Evolutionary conservation across 1,140 invertebrate genomes (phyloP).

Genomic region (Gonioctena quinquepunctata): DNA sequence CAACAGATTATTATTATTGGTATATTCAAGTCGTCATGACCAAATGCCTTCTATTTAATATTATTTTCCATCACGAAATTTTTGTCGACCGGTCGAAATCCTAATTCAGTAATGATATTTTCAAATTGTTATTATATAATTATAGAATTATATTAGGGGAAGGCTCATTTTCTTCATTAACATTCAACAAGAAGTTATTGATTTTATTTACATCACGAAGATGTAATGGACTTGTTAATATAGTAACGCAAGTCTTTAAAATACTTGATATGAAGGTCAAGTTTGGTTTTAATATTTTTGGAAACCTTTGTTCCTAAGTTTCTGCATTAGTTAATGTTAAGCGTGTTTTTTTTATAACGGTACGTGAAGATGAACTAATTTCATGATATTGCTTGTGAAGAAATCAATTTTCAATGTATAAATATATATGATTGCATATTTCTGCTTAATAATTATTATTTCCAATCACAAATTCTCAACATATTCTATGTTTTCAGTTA

Average conservation of each 20-base stretch:
- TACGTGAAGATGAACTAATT: conserved; percentile 8
- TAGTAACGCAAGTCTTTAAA: conserved; percentile 15
- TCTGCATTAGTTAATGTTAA: conserved; percentile 12
- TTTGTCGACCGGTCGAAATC: too few species aligned
- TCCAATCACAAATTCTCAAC: not conserved
- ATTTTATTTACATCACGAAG: not conserved
- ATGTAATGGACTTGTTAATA: conserved; percentile 2
- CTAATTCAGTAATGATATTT: too few species aligned
- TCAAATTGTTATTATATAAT: not conserved
- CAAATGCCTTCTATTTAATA: too few species aligned
- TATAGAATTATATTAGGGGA: not conserved
- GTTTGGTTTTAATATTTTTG: conserved; percentile 2
- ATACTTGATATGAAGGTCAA: not conserved
- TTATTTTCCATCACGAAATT: too few species aligned
- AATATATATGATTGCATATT: not conserved
- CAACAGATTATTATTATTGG: too few species aligned
- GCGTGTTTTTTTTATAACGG: not conserved
- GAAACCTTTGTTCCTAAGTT: conserved; percentile 7
- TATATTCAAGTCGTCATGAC: too few species aligned
- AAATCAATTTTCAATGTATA: too few species aligned
- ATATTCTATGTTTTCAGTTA: not conserved
- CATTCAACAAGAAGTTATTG: not conserved
- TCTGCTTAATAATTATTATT: not conserved
- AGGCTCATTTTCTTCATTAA: not conserved
- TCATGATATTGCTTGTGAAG: not conserved